Conservation (phyloP, 2,888 invertebrate genomes). For the Rhagonycha fulva region DNA sequence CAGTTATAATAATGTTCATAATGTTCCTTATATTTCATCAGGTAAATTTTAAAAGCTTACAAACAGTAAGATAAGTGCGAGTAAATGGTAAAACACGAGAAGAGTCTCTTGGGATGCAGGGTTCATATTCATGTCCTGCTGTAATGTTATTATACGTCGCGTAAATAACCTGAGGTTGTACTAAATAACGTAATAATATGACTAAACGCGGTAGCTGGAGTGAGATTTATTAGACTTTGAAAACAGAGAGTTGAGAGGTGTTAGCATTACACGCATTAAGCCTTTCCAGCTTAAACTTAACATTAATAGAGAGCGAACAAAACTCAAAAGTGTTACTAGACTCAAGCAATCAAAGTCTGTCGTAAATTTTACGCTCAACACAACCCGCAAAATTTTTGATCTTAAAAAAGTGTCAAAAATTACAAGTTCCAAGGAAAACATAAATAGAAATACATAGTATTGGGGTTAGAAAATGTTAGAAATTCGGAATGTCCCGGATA, state of each 20-base stretch:
- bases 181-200: slow-evolving; percentile 53
- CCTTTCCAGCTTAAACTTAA: slow-evolving; percentile 33
- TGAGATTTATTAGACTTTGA: slow-evolving; percentile 50
- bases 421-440: not conserved
- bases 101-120: slow-evolving; percentile 47
- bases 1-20: slow-evolving; percentile 20
- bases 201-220: slow-evolving; percentile 46
- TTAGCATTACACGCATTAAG: slow-evolving; percentile 40
- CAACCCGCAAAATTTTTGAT: not conserved
- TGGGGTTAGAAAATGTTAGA: slow-evolving; percentile 48
- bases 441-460: slow-evolving; percentile 35
- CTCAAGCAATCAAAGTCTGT: not conserved
- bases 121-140: slow-evolving; percentile 53
- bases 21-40: slow-evolving; percentile 33
- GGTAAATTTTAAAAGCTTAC: slow-evolving; percentile 44
- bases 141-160: slow-evolving; percentile 49
- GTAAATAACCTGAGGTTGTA: slow-evolving; percentile 50
- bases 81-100: slow-evolving; percentile 48
- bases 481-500: slow-evolving; percentile 42
- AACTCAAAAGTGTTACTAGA: not conserved
- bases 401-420: not conserved
- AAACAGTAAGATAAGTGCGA: slow-evolving; percentile 47
- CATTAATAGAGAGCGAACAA: slow-evolving; percentile 27
- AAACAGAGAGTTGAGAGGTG: slow-evolving; percentile 41
- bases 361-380: not conserved